These are phyloP conservation scores for Suncus etruscus DNA, from an alignment of 2,113 vertebrate genomes.

Conservation along the genomic window DNA sequence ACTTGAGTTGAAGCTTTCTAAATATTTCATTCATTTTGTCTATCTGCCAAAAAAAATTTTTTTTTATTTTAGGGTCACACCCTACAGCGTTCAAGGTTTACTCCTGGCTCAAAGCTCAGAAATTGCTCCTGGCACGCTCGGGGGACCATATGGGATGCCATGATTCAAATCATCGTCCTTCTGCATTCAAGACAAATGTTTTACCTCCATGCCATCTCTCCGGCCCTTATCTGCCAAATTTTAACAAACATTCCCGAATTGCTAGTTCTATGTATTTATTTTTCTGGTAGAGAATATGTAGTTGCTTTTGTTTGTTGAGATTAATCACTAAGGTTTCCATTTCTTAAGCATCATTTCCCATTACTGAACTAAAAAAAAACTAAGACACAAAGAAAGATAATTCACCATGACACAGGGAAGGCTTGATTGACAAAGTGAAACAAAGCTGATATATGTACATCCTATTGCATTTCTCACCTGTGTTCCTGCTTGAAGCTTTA, in stretches of 20 bases:
- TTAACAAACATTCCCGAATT: not conserved
- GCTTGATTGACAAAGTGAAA: not conserved
- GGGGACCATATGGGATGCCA: no score
- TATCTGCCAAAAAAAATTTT: no score
- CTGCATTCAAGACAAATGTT: no score
- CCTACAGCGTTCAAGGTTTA: no score
- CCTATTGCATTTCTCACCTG: rapidly evolving
- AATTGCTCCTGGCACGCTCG: no score
- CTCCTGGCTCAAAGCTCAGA: no score
- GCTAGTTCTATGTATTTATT: not conserved
- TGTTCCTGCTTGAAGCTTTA: not conserved
- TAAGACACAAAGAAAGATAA: no score
- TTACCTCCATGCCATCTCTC: no score
- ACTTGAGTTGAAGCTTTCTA: no score
- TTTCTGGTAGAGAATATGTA: not conserved
- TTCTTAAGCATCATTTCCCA: not conserved
- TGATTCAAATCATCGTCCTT: no score
- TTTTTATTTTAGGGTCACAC: no score
- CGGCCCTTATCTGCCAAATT: not conserved
- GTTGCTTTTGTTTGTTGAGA: not conserved
- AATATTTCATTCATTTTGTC: no score
- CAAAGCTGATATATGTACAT: not conserved
- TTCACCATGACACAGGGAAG: not conserved
- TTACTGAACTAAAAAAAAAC: not conserved
- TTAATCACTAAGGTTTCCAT: not conserved